phyloP scores from a whole-genome alignment of 2,797 vertebrate genomes.

The Pelochelys cantorii region DNA sequence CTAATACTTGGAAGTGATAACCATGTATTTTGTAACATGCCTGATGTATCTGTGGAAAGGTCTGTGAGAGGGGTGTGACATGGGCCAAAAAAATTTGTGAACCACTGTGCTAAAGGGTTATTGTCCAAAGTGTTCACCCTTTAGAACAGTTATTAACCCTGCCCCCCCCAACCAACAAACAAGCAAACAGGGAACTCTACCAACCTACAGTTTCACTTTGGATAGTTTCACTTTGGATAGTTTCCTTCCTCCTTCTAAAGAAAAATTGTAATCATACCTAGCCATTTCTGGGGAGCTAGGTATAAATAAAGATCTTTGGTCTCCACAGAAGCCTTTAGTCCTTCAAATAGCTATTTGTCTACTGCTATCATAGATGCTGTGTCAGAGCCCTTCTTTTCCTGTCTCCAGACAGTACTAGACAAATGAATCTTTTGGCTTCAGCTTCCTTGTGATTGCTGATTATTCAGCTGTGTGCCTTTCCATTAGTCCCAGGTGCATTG shows the following conservation, averaged over 20 bases:
- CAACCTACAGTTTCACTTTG: neutral
- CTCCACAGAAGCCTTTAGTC: neutral
- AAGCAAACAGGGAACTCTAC: neutral
- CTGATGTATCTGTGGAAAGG: too few species aligned
- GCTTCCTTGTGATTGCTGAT: neutral
- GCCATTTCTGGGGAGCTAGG: neutral
- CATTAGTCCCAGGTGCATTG: neutral
- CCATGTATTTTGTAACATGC: neutral
- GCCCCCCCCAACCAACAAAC: neutral
- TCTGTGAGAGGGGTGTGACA: too few species aligned
- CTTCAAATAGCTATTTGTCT: neutral
- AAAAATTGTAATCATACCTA: neutral
- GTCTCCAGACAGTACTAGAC: neutral
- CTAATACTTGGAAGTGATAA: neutral
- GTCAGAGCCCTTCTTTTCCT: neutral
- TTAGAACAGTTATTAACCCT: neutral
- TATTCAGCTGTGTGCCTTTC: neutral
- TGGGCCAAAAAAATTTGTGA: too few species aligned
- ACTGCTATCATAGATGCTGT: neutral
- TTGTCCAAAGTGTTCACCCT: neutral
- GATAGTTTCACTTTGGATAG: neutral
- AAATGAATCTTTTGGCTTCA: neutral
- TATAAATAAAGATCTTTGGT: neutral
- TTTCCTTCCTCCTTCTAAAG: neutral
- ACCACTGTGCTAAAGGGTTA: neutral